Evolutionary conservation across 2,113 vertebrate genomes (phyloP).

Genomic region (Tapirus terrestris): DNA sequence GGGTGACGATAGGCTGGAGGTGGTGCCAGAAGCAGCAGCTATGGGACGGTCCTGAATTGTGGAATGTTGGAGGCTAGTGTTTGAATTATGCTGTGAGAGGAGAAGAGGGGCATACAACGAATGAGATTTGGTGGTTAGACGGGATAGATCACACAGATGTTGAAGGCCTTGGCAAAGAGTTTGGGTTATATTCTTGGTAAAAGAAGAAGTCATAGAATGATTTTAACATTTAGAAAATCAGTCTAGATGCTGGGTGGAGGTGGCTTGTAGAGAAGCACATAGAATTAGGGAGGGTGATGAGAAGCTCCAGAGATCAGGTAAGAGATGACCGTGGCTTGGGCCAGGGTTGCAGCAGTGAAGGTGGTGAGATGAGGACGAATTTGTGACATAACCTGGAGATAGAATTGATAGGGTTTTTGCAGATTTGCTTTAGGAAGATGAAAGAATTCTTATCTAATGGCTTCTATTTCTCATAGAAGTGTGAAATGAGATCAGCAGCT

Average conservation of each 20-base stretch:
- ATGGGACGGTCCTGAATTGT: not conserved
- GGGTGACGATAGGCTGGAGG: not conserved
- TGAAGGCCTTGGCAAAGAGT: not conserved
- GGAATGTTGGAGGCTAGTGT: not conserved
- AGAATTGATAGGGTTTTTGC: not conserved
- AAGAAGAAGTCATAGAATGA: not conserved
- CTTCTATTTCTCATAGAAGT: not conserved
- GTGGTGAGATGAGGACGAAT: not conserved
- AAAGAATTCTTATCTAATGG: not conserved
- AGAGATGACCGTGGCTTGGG: not conserved
- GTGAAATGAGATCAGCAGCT: not conserved
- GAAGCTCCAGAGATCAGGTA: not conserved
- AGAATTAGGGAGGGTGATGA: not conserved
- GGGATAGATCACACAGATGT: not conserved
- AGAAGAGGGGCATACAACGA: not conserved
- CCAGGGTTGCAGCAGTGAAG: not conserved
- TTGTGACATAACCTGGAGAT: not conserved
- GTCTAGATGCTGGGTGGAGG: not conserved
- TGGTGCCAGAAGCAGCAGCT: not conserved
- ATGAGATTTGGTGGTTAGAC: not conserved
- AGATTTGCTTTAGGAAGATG: not conserved
- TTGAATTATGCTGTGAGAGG: not conserved
- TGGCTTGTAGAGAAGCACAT: not conserved
- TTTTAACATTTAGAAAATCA: not conserved
- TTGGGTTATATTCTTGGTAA: not conserved